Conservation (phyloP, 2,888 invertebrate genomes). For the Phrixothrix hirtus region DNA sequence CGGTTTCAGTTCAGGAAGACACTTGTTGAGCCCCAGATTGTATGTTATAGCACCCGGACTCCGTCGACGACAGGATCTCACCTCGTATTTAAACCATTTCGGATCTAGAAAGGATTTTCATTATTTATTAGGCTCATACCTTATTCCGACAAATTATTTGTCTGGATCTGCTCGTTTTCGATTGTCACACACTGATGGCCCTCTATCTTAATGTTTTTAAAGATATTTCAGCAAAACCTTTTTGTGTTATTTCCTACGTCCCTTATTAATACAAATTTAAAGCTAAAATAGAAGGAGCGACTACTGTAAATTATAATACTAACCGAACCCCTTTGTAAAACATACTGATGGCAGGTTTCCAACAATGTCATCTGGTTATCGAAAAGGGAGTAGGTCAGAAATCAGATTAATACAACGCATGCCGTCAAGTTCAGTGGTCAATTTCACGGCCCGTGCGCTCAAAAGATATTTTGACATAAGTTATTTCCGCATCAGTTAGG, state of each 20-base stretch:
- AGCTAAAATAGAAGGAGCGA: no score
- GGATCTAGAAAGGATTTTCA: constrained; percentile 25
- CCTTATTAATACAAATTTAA: no score
- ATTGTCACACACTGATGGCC: no score
- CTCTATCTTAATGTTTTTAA: no score
- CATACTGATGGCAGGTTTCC: constrained; percentile 16
- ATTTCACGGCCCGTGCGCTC: constrained; percentile 16
- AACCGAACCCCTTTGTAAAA: no score
- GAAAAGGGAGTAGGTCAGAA: constrained; percentile 17
- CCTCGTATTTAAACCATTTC: constrained; percentile 14
- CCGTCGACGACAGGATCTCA: constrained; percentile 19
- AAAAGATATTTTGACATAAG: constrained; percentile 20
- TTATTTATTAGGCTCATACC: constrained; percentile 29
- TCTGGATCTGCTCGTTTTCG: constrained; percentile 13
- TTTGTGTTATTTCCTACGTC: no score
- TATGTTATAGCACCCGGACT: constrained; percentile 7
- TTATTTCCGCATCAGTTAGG: constrained; percentile 2
- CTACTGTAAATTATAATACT: no score
- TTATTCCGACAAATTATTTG: constrained; percentile 23
- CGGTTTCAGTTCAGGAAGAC: constrained; percentile 11
- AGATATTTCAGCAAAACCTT: no score
- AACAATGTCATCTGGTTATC: constrained; percentile 9
- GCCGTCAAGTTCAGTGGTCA: constrained; percentile 25
- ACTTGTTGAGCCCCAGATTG: constrained; percentile 35
- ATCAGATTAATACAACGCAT: constrained; percentile 20